Conservation (phyloP, 1,140 invertebrate species). For the Bombus pascuorum region DNA sequence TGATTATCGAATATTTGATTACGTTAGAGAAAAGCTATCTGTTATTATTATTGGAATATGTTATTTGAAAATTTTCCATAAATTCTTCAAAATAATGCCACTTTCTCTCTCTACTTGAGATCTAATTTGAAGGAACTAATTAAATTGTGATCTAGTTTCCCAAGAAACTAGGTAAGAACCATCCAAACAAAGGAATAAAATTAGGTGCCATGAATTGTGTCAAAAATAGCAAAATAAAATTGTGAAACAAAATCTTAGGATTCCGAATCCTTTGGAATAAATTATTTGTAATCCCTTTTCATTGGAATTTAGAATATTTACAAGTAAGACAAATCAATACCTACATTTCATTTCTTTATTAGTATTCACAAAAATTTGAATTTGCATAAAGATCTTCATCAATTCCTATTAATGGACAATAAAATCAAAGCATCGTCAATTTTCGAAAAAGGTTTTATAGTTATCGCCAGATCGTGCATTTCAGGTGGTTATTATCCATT, state of each 20-base stretch:
- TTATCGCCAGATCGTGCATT: background rate
- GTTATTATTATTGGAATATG: too few relatives aligned
- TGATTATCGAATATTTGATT: too few relatives aligned
- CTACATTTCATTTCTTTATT: background rate
- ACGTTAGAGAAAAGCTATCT: too few relatives aligned
- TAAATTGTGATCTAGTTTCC: background rate
- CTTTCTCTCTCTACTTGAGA: background rate
- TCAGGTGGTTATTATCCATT: background rate
- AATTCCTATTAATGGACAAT: background rate
- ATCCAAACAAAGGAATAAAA: background rate
- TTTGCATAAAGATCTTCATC: background rate
- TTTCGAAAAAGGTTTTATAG: background rate
- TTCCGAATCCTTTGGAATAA: too few relatives aligned
- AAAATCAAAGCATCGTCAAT: background rate
- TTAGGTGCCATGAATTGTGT: background rate
- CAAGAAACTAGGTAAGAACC: background rate
- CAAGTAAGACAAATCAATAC: background rate
- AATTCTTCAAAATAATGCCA: background rate
- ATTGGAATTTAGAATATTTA: too few relatives aligned
- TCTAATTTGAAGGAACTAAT: background rate
- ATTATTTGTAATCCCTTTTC: too few relatives aligned
- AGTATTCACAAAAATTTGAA: background rate
- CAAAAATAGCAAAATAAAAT: background rate
- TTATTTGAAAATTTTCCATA: too few relatives aligned
- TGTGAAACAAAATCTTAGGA: background rate